Base-by-base conservation (phyloP, 2,888 invertebrate species). In the Philopedon plagiatum region DNA sequence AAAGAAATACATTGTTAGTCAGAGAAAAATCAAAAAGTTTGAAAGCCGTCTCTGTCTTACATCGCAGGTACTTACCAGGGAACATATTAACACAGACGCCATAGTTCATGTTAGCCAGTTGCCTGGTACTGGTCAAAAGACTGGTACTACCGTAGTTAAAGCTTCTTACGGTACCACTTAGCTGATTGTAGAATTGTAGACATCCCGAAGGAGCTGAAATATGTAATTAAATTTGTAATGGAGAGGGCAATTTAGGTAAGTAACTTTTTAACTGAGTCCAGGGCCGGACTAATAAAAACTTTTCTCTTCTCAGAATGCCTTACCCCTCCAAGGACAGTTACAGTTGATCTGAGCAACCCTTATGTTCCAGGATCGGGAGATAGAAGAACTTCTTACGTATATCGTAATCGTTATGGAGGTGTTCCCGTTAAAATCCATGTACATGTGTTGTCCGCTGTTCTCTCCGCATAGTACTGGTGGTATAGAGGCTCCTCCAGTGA, bases 391-490 rank as follows among this genome's bases (percentile, higher is more conserved):
- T 0, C 90, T 90, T 0, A 93, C 91, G n/a, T 93, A 85, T 0
- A 90, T 87, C 56, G 93, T 89, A 5, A 81, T 67, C 1, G 89
- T 90, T 29, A 94, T 92, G 0, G 92, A 89, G n/a, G 87, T 86
- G 37, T 89, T 88, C 0, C 90, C 90, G 79, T 91, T 90, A 79
- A 94, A 94, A 81, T 94, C 91, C 0, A 94, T 89, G 79, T 92
- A 94, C 9, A 94, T 87, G 78, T 93, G 93, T 83, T 94, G 93
- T 0, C 93, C 94, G 1, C 91, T 90, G 83, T 94, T 93, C 81
- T 93, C 93, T 0, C 95, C 95, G 81, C 95, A 95, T 63, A 95
- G 88, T 0, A 93, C 91, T 0, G 93, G 94, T 3, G 93, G 90
- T 5, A 86, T 83, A 0, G 91, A 90, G 65, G 91, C 90, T 1